Conservation (phyloP, 2,888 invertebrate species). For the Muschampia staudingeri region DNA sequence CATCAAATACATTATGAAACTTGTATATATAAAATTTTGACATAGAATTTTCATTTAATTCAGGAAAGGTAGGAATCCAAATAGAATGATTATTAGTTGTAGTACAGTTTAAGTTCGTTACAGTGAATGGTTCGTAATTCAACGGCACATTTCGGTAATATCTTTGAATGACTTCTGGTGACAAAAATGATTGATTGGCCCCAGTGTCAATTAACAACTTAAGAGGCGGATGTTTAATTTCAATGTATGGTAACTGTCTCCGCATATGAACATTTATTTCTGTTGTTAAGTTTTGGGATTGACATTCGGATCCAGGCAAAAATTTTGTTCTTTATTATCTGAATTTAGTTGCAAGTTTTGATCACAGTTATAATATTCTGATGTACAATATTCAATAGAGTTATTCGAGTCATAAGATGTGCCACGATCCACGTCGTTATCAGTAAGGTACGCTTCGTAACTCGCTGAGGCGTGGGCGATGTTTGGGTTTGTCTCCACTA, state of each 20-base stretch:
- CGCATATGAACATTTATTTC: background rate
- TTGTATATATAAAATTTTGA: slow-evolving; percentile 10
- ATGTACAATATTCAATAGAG: no score
- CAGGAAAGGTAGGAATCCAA: background rate
- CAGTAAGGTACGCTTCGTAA: no score
- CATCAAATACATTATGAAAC: background rate
- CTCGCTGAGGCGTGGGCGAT: no score
- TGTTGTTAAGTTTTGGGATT: no score
- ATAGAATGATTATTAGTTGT: slow-evolving; percentile 5
- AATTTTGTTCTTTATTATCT: no score
- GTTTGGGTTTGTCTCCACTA: no score
- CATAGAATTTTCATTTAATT: background rate
- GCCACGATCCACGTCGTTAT: no score
- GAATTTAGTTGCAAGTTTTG: no score
- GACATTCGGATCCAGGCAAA: no score
- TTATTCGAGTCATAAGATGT: no score
- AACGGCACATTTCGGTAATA: background rate
- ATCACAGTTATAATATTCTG: no score
- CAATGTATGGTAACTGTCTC: background rate
- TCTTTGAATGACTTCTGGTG: background rate
- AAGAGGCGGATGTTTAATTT: background rate
- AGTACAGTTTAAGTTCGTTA: slow-evolving; percentile 5
- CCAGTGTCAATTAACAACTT: background rate
- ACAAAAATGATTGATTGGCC: background rate
- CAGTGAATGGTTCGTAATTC: background rate